Percentiles rank a stretch among this genome's conserved stretches.
phyloP scores from a whole-genome alignment of 2,888 invertebrate species.

The Agrotis segetum region DNA sequence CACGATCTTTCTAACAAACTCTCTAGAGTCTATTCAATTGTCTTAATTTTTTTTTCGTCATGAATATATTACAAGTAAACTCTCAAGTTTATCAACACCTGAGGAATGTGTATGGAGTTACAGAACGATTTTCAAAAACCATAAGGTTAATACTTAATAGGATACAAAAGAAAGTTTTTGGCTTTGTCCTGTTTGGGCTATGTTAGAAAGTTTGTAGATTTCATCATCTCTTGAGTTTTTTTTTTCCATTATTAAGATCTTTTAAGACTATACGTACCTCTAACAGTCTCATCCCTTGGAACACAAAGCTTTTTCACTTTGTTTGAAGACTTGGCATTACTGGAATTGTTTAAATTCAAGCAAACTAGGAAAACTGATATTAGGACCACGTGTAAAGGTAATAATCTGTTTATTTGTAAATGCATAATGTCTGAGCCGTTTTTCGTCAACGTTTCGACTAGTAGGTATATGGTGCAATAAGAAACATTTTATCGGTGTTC shows the following conservation, averaged over 20 bases:
- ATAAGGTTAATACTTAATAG: too few species aligned
- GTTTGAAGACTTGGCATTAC: neutral
- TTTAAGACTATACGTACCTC: slow-evolving; percentile 30
- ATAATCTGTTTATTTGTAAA: neutral
- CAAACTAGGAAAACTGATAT: slow-evolving; percentile 22
- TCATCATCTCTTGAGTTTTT: neutral
- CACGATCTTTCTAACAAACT: too few species aligned
- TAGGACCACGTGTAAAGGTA: neutral
- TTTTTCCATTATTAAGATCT: neutral
- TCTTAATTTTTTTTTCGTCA: too few species aligned
- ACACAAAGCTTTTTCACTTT: slow-evolving; percentile 12
- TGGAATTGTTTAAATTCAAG: slow-evolving; percentile 6
- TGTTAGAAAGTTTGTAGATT: too few species aligned
- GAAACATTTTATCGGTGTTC: slow-evolving; percentile 17
- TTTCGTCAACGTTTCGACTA: neutral
- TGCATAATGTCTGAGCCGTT: slow-evolving; percentile 20
- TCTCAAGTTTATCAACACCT: too few species aligned
- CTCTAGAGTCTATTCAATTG: too few species aligned
- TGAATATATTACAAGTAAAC: too few species aligned
- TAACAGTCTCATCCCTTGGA: slow-evolving; percentile 8
- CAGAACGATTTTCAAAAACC: too few species aligned
- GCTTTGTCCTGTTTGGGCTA: too few species aligned
- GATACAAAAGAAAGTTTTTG: too few species aligned
- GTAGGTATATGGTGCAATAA: neutral
- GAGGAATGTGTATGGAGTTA: too few species aligned